A percentile compares a stretch with the other conserved stretches of the same genome.
Conservation (phyloP, 2,888 invertebrate genomes). For the Stenichneumon culpator region DNA sequence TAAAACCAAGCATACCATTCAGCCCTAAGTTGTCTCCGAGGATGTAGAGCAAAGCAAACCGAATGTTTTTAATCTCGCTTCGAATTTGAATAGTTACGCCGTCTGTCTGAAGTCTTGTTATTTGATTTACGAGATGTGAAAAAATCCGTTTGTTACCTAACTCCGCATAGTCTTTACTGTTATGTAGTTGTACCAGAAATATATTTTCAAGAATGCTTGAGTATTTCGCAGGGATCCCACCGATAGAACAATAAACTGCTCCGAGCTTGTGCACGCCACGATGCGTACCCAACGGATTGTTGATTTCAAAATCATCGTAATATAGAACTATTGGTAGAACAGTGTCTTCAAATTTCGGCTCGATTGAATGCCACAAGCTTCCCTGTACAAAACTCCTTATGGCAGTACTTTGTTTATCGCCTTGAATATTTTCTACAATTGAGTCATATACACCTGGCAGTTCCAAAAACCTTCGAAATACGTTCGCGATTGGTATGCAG, state of each 20-base stretch:
- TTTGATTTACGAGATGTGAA: slow-evolving; percentile 28
- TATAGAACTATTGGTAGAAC: slow-evolving; percentile 40
- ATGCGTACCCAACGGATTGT: slow-evolving; percentile 45
- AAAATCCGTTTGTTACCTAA: slow-evolving; percentile 57
- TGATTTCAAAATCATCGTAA: slow-evolving; percentile 49
- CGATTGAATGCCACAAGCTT: slow-evolving; percentile 43
- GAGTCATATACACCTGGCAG: slow-evolving; percentile 62
- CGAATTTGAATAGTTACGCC: slow-evolving; percentile 47
- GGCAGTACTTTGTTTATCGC: slow-evolving; percentile 40
- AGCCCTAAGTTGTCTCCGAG: slow-evolving; percentile 63
- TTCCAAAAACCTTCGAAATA: slow-evolving; percentile 66
- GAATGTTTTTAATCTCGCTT: slow-evolving; percentile 31
- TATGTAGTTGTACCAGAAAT: slow-evolving; percentile 42
- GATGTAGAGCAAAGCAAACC: slow-evolving; percentile 51
- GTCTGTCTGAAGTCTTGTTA: slow-evolving; percentile 44
- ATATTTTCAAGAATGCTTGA: slow-evolving; percentile 46
- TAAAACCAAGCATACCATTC: slow-evolving; percentile 61
- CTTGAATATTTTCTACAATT: slow-evolving; percentile 52
- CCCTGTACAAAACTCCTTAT: slow-evolving; percentile 24
- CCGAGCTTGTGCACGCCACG: slow-evolving; percentile 47
- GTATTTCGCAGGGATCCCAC: slow-evolving; percentile 41
- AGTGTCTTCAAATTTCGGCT: slow-evolving; percentile 44
- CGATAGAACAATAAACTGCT: slow-evolving; percentile 47
- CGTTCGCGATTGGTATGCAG: slow-evolving; percentile 51
- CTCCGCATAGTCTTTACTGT: slow-evolving; percentile 23